phyloP scores from a whole-genome alignment of 2,888 invertebrate genomes.

The Muschampia plurimacula region DNA sequence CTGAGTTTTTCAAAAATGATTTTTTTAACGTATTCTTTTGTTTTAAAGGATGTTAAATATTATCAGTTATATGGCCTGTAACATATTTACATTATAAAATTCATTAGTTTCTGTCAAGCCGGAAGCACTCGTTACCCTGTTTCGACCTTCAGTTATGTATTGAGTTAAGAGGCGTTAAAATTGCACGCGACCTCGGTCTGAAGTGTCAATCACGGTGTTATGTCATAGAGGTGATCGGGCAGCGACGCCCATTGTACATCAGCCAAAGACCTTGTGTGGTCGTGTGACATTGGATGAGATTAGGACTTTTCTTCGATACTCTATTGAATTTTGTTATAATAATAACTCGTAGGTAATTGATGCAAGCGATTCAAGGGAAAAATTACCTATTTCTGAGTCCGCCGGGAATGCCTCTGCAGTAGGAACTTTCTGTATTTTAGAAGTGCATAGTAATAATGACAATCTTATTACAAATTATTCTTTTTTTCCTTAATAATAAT shows the following conservation, averaged over 20 bases:
- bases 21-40: background rate
- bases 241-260: conserved; percentile 4
- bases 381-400: too few species aligned
- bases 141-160: conserved; percentile 44
- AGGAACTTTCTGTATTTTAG: too few species aligned
- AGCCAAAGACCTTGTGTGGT: conserved; percentile 16
- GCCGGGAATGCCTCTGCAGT: too few species aligned
- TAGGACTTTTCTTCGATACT: too few species aligned
- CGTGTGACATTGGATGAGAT: too few species aligned
- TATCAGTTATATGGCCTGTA: too few species aligned
- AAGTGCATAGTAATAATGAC: too few species aligned
- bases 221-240: conserved; percentile 28
- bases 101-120: conserved; percentile 15
- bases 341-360: too few species aligned
- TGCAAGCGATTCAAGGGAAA: too few species aligned
- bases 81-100: background rate
- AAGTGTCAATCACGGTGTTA: conserved; percentile 36
- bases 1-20: conserved; percentile 8
- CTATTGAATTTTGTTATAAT: too few species aligned
- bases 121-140: conserved; percentile 43
- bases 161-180: conserved; percentile 38
- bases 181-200: conserved; percentile 40
- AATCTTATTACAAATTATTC: too few species aligned
- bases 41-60: background rate
- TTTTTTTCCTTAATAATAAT: too few species aligned